Evolutionary conservation across 2,113 vertebrate genomes (phyloP), one percentile per base, ranked within the genome.

Genomic region (Columba livia): DNA sequence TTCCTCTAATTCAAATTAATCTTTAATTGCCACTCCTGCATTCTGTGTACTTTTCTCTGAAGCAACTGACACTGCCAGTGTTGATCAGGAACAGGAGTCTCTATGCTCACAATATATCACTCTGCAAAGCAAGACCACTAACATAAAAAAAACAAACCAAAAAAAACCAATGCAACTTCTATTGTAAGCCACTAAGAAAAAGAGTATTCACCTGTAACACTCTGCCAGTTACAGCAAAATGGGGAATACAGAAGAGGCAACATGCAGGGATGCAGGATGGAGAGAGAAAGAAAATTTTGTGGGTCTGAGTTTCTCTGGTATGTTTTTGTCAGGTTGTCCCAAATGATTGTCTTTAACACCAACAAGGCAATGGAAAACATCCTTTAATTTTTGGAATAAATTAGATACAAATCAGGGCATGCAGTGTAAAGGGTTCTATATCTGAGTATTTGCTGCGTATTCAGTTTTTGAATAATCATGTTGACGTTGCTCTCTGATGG

Each of bases 1-100:
- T 88, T 96, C 82, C 88, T 57, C 25, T 74, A 69, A 89, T 82
- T 92, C 47, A 88, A 83, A 83, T 80, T 72, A 90, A 87, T 87
- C 34, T 75, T 92, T 82, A 92, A 96, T 71, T 96, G 57, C 44
- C 85, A 90, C 79, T 95, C 19, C 20, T 84, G 24, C 56, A 40
- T 65, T 96, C 91, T 85, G 79, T 75, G 73, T 44, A 32, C 53
- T 95, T 67, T 66, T 44, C 66, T 89, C 61, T 78, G 67, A 90
- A 96, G 72, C 71, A 80, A 21, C 23, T 85, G 64, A 62, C 47
- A 80, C 38, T 80, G 71, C 64, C 61, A 24, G 65, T 36, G 60
- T 51, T 94, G 74, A 94, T 89, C 67, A 83, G 73, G 36, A 91
- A 71, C 12, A 67, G 29, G 11, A 86, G 25, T 24, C 38, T 29